phyloP scores from a whole-genome alignment of 2,888 invertebrate species.

The Noctua janthe region DNA sequence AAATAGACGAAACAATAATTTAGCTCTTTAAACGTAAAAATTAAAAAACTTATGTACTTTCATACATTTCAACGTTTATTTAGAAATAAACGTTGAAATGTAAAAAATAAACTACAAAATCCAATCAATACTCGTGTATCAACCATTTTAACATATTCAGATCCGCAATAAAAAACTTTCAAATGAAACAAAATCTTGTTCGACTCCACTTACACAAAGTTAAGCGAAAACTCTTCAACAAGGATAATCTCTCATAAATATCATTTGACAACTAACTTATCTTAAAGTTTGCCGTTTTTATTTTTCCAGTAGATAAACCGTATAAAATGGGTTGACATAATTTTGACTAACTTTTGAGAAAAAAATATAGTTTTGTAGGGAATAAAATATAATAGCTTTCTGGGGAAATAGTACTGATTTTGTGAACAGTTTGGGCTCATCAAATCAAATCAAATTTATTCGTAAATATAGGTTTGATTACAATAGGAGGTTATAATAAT shows the following conservation, averaged over 20 bases:
- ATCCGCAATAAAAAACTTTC: slow-evolving; percentile 38
- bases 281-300: slow-evolving; percentile 13
- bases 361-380: background rate
- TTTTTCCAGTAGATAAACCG: slow-evolving; percentile 19
- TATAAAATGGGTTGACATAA: background rate
- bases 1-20: background rate
- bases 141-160: slow-evolving; percentile 29
- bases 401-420: background rate
- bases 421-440: no score
- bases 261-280: slow-evolving; percentile 33
- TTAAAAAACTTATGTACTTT: background rate
- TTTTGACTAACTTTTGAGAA: background rate
- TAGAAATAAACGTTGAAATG: background rate
- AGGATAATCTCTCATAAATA: slow-evolving; percentile 49
- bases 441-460: no score
- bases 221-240: slow-evolving; percentile 34
- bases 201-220: slow-evolving; percentile 40
- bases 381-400: background rate
- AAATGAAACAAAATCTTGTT: slow-evolving; percentile 35
- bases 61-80: background rate
- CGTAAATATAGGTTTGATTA: no score
- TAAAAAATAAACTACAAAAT: background rate
- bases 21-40: background rate
- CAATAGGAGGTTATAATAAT: no score
- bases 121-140: slow-evolving; percentile 20